Conservation (phyloP, 2,888 invertebrate genomes). For the Hydrotaea cyrtoneurina region DNA sequence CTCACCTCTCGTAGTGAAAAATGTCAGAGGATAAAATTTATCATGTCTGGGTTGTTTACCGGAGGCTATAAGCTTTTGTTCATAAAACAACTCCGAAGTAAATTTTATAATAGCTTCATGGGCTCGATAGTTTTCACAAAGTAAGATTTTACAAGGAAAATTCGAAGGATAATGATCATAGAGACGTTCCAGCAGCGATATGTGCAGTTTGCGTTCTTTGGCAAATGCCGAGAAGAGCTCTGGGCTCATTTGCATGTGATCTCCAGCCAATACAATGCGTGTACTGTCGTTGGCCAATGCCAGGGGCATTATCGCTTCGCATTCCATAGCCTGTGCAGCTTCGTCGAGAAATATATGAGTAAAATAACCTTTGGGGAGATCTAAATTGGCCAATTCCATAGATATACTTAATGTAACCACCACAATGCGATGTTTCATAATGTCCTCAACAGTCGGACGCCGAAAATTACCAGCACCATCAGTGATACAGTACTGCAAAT, state of each 20-base stretch:
- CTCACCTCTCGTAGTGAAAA: conserved; percentile 90
- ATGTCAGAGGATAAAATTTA: conserved; percentile 87
- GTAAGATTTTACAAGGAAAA: conserved; percentile 89
- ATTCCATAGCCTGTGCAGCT: conserved; percentile 93
- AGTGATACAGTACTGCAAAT: conserved; percentile 86
- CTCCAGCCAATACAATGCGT: conserved; percentile 90
- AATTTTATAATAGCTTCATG: conserved; percentile 91
- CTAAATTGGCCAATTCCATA: conserved; percentile 86
- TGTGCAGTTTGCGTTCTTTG: conserved; percentile 86
- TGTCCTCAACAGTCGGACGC: conserved; percentile 87
- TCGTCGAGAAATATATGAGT: conserved; percentile 93
- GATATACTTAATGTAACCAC: conserved; percentile 91
- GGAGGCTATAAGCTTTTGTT: conserved; percentile 87
- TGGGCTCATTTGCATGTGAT: conserved; percentile 92
- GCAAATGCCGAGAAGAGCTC: conserved; percentile 90
- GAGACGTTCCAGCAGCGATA: conserved; percentile 89
- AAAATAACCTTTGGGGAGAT: conserved; percentile 85
- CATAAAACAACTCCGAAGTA: conserved; percentile 91
- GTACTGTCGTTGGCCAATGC: conserved; percentile 87
- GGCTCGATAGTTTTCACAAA: conserved; percentile 91
- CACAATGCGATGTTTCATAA: conserved; percentile 86
- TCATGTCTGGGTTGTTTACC: conserved; percentile 87
- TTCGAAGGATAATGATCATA: conserved; percentile 88
- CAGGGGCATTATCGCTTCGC: conserved; percentile 90
- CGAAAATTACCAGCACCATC: conserved; percentile 85